phyloP scores from a whole-genome alignment of 2,797 vertebrate species.

The Phrynocephalus guinanensis region DNA sequence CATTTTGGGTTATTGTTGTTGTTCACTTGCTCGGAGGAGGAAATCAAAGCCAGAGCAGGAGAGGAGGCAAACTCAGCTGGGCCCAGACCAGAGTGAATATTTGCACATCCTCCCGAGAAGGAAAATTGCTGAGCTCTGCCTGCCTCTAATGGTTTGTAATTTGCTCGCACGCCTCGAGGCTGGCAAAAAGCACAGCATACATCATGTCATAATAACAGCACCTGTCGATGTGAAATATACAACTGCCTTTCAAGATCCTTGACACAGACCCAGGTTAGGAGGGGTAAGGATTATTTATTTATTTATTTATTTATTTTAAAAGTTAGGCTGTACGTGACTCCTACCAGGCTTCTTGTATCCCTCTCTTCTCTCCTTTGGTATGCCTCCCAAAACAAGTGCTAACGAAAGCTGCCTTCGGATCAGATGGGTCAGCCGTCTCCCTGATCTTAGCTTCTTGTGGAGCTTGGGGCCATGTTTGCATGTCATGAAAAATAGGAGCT shows the following conservation, averaged over 20 bases:
- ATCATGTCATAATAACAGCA: constrained; percentile 47
- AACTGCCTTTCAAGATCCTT: constrained; percentile 16
- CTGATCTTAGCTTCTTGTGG: background rate
- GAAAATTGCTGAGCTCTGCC: constrained; percentile 30
- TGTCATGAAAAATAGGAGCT: constrained; percentile 14
- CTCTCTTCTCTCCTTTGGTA: background rate
- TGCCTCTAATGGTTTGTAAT: constrained; percentile 38
- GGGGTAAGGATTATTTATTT: constrained; percentile 11
- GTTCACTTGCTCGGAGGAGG: background rate
- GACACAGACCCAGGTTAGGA: constrained; percentile 13
- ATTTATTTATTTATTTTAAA: background rate
- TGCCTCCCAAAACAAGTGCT: constrained; percentile 3
- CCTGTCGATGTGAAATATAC: constrained; percentile 40
- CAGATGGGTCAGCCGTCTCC: background rate
- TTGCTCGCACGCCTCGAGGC: constrained; percentile 36
- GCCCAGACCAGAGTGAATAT: constrained; percentile 33
- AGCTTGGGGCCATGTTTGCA: background rate
- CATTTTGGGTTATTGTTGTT: background rate
- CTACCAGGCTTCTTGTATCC: background rate
- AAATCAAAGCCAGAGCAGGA: constrained; percentile 11
- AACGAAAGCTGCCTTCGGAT: constrained; percentile 12
- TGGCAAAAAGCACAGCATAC: constrained; percentile 24
- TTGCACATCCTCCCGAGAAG: constrained; percentile 33
- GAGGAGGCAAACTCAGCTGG: constrained; percentile 17
- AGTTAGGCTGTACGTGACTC: background rate